Evolutionary conservation across 2,888 invertebrate species (phyloP).

Genomic region (Andrena bucephala): DNA sequence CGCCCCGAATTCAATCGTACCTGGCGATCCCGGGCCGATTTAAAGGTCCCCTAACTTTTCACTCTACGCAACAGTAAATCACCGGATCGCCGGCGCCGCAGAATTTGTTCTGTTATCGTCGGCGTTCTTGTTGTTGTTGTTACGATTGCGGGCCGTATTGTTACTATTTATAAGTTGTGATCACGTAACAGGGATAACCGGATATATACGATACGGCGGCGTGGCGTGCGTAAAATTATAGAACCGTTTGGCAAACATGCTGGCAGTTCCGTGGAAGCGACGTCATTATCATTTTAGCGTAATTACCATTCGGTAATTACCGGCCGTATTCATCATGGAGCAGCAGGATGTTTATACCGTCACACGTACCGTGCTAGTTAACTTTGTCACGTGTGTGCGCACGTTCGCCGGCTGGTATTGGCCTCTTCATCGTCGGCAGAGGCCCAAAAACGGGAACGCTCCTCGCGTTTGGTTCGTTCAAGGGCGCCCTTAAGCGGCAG

Average conservation of each 20-base stretch:
- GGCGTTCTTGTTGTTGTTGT: slow-evolving; percentile 11
- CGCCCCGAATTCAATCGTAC: not conserved
- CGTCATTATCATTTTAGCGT: slow-evolving; percentile 74
- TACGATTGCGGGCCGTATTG: not conserved
- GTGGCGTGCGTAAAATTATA: slow-evolving; percentile 62
- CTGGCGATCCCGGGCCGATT: not conserved
- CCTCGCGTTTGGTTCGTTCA: not conserved
- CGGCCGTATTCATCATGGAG: slow-evolving; percentile 67
- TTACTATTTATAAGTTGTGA: slow-evolving; percentile 62
- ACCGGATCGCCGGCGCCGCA: not conserved
- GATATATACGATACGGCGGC: slow-evolving; percentile 28
- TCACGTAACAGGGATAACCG: slow-evolving; percentile 43
- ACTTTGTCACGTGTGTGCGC: slow-evolving; percentile 43
- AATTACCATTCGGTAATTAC: slow-evolving; percentile 74
- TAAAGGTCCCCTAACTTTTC: not conserved
- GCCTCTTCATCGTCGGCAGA: not conserved
- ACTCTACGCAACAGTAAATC: not conserved
- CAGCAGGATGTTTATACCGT: slow-evolving; percentile 65
- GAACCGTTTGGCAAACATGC: slow-evolving; percentile 70
- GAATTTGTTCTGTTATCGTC: not conserved
- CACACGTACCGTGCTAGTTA: slow-evolving; percentile 56
- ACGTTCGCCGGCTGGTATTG: slow-evolving; percentile 13
- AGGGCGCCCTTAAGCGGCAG: not conserved
- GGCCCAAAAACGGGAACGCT: slow-evolving; percentile 14
- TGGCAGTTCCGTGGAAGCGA: slow-evolving; percentile 59